Evolutionary conservation across 2,888 invertebrate species (phyloP).

Genomic region (Gortyna flavago): DNA sequence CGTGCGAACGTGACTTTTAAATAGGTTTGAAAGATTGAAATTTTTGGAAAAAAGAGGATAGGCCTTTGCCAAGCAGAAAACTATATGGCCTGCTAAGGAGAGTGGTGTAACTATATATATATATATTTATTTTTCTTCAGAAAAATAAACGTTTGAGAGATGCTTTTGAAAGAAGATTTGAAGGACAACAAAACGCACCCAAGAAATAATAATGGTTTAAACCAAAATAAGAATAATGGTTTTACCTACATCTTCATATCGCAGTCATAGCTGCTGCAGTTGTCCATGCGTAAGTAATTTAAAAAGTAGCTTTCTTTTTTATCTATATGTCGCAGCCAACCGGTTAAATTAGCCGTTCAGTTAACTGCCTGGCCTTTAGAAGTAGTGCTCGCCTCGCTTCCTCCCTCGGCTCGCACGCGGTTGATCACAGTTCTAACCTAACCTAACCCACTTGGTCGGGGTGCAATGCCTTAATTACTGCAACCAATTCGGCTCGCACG

Average conservation of each 20-base stretch:
- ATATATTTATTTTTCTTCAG: conserved; percentile 1
- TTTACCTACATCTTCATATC: conserved; percentile 4
- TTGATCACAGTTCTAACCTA: too few species aligned
- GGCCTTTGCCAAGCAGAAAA: not conserved
- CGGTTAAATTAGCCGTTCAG: too few species aligned
- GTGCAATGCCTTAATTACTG: too few species aligned
- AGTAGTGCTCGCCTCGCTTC: too few species aligned
- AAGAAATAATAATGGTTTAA: conserved; percentile 8
- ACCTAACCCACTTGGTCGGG: too few species aligned
- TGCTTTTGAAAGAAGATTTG: conserved; percentile 3
- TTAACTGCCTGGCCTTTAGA: too few species aligned
- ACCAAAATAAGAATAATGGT: conserved; percentile 44
- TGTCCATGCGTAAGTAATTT: conserved; percentile 37
- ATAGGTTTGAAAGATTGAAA: not conserved
- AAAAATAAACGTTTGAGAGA: not conserved
- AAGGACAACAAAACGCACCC: not conserved
- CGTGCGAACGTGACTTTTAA: too few species aligned
- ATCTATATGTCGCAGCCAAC: too few species aligned
- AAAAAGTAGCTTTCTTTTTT: not conserved
- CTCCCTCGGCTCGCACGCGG: too few species aligned
- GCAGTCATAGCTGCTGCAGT: conserved; percentile 29
- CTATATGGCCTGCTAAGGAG: not conserved
- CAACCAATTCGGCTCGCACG: too few species aligned
- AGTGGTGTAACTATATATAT: too few species aligned
- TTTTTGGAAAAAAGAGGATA: not conserved